Evolutionary conservation across 2,113 vertebrate genomes (phyloP).

Genomic region (Rostratula benghalensis): DNA sequence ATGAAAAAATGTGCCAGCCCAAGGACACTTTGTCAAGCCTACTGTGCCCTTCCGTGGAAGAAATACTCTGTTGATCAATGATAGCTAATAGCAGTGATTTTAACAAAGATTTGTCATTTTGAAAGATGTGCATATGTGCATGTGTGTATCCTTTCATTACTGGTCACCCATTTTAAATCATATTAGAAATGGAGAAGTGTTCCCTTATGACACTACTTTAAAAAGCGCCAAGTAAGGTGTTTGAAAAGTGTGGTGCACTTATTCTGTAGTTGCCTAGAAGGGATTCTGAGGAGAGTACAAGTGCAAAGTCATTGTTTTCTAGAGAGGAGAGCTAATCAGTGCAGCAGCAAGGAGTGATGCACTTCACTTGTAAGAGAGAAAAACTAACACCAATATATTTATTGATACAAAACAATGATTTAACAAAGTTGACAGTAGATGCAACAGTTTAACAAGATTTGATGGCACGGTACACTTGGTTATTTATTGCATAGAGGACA

Average conservation of each 20-base stretch:
- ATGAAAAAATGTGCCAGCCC: conserved; percentile 28
- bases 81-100: not conserved
- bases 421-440: no score
- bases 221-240: not conserved
- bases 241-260: not conserved
- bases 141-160: not conserved
- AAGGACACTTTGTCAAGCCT: conserved; percentile 51
- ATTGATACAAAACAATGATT: no score
- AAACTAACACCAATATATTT: no score
- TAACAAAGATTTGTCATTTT: conserved; percentile 23
- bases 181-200: not conserved
- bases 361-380: no score
- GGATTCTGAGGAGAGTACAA: not conserved
- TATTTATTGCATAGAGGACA: no score
- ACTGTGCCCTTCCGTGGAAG: not conserved
- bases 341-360: not conserved
- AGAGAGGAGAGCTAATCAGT: not conserved
- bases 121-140: not conserved
- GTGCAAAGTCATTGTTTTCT: not conserved
- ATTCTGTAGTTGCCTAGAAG: not conserved
- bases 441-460: no score
- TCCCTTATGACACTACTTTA: not conserved
- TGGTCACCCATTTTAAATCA: conserved; percentile 20
- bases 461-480: no score
- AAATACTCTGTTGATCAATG: conserved; percentile 14